Percentiles rank a stretch among this genome's conserved stretches.
These are phyloP conservation scores for Eubucco bourcierii DNA, from an alignment of 2,113 vertebrate genomes.

Conservation along the genomic window DNA sequence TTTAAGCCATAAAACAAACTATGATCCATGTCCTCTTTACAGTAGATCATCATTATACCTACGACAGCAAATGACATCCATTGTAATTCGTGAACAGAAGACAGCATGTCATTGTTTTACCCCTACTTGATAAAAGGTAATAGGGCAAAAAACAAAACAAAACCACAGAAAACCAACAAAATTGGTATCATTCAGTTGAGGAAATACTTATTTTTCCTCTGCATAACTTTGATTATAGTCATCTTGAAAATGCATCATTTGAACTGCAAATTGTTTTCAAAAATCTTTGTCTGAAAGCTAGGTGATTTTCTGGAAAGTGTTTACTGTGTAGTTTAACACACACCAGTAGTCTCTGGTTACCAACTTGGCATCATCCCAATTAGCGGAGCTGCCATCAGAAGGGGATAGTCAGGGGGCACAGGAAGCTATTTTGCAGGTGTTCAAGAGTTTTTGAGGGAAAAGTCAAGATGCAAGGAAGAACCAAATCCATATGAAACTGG, in stretches of 20 bases:
- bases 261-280: neutral
- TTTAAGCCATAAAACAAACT: neutral
- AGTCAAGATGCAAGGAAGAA: accelerated
- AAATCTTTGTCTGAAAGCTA: neutral
- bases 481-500: too few species aligned
- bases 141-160: neutral
- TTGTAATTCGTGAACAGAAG: neutral
- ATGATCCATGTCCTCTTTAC: neutral
- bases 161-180: neutral
- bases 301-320: neutral
- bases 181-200: neutral
- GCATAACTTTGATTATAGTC: neutral
- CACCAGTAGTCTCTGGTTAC: neutral
- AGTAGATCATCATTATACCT: neutral
- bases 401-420: neutral
- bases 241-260: neutral
- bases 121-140: neutral
- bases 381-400: neutral
- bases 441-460: neutral
- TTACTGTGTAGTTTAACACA: neutral
- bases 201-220: neutral
- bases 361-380: neutral
- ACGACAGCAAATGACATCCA: neutral
- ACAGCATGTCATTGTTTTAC: neutral
- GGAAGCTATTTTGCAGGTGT: accelerated